Conservation (phyloP, 2,113 vertebrate species). For the Thermophis baileyi region DNA sequence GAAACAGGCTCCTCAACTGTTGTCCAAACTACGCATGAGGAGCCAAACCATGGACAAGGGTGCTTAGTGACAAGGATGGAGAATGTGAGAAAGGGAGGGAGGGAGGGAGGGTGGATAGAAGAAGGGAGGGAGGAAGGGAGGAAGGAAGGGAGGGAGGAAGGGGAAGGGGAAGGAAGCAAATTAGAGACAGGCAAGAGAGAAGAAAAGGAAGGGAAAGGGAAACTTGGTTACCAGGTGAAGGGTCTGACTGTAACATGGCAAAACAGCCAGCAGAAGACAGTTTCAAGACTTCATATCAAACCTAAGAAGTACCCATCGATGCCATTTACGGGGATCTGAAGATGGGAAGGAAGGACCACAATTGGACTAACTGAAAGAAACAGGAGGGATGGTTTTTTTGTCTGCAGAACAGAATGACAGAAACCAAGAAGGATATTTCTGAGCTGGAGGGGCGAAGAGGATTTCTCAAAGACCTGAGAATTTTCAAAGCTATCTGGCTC, state of each 20-base stretch:
- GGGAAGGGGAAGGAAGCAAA: no score
- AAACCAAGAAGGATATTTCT: slow-evolving; percentile 35
- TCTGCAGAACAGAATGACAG: slow-evolving; percentile 45
- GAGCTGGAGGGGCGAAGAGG: slow-evolving; percentile 8
- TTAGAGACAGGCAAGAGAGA: no score
- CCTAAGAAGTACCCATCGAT: slow-evolving; percentile 50
- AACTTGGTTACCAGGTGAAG: slow-evolving; percentile 28
- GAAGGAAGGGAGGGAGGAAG: no score
- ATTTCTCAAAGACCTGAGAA: slow-evolving; percentile 25
- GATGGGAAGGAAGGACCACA: slow-evolving; percentile 54
- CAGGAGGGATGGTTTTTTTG: slow-evolving; percentile 29
- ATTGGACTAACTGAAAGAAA: slow-evolving; percentile 51
- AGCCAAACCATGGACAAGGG: not conserved
- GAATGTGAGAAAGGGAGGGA: not conserved
- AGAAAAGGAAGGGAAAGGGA: not conserved
- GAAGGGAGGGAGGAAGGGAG: no score
- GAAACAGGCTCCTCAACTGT: not conserved
- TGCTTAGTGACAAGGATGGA: not conserved
- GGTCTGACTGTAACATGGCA: slow-evolving; percentile 28
- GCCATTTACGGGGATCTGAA: slow-evolving; percentile 58
- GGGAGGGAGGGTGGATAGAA: not conserved
- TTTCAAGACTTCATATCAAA: slow-evolving; percentile 40
- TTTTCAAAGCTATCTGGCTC: slow-evolving; percentile 16
- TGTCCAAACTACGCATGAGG: not conserved
- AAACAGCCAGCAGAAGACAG: not conserved